Base-by-base conservation (phyloP, 2,888 invertebrate species). In the Stenichneumon culpator region DNA sequence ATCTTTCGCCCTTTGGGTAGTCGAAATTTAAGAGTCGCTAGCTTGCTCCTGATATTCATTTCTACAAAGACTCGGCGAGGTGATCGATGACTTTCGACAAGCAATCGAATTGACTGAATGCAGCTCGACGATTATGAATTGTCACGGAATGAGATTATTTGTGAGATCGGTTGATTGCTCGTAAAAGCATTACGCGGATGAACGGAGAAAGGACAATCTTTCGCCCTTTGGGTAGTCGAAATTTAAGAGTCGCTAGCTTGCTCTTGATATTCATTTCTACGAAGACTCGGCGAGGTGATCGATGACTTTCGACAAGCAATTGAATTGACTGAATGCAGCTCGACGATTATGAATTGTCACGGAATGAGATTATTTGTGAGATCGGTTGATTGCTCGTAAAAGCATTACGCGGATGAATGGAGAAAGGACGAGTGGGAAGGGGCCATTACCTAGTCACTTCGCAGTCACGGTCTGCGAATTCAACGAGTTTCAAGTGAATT, bases 401-500 rank as follows among this genome's bases (percentile, higher is more conserved):
- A 25, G 19, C 47, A 72, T 67, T 72, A 72, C 50, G 14, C 67
- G 77, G 47, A 28, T 16, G 0, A 74, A 54, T 28, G 63, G 25
- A 57, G 19, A 77, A 44, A 32, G 44, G 22, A 32, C 32, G 39
- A 44, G 11, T 22, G 44, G 28, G 74, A 69, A 52, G 22, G 78
- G 65, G 39, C 36, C 72, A 82, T 85, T 82, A 85, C 44, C 44
- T 47, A 47, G 22, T 72, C 79, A 54, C 52, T 82, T 82, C 44
- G 16, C 16, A 47, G 22, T 72, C 79, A 54, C 52, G 85, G 68
- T 77, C 68, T 65, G 80, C 54, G 73, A 86, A 80, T 83, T 79
- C 85, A 83, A 82, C 83, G 82, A 86, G 83, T 82, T 86, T 86
- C 85, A 80, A 86, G 80, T 80, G 77, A 86, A 86, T 80, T 83